These are phyloP conservation scores for Pandemis cinnamomeana DNA, from an alignment of 2,888 invertebrate species.

Conservation along the genomic window DNA sequence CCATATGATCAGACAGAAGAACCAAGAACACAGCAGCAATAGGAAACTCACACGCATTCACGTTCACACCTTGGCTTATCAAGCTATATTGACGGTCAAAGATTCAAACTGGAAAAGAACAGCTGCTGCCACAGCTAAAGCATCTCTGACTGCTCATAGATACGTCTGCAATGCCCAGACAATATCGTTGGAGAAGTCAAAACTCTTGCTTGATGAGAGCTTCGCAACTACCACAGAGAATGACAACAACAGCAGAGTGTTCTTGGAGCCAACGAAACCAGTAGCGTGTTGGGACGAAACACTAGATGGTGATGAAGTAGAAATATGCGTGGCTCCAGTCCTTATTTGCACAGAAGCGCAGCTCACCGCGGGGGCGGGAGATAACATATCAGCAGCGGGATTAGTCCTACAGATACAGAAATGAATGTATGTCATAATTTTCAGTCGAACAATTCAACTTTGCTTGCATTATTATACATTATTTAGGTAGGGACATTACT, in stretches of 20 bases:
- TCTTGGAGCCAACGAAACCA: constrained; percentile 88
- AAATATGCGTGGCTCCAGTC: constrained; percentile 93
- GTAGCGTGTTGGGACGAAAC: constrained; percentile 93
- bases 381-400: constrained; percentile 95
- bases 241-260: constrained; percentile 83
- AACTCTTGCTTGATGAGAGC: constrained; percentile 91
- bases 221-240: constrained; percentile 88
- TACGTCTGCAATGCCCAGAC: constrained; percentile 90
- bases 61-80: constrained; percentile 94
- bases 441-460: constrained; percentile 4
- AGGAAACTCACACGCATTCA: constrained; percentile 90
- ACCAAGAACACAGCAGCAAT: constrained; percentile 69
- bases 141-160: constrained; percentile 91
- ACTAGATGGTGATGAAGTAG: constrained; percentile 77
- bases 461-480: constrained; percentile 12
- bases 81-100: constrained; percentile 90
- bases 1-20: constrained; percentile 77
- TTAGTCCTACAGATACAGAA: constrained; percentile 87
- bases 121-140: constrained; percentile 92
- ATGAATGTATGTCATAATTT: constrained; percentile 45
- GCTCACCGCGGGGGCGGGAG: constrained; percentile 94
- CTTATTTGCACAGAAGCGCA: constrained; percentile 92
- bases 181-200: constrained; percentile 77
- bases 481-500: constrained; percentile 10
- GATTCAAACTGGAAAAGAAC: constrained; percentile 90